These are phyloP conservation scores for Opisthograptis luteolata DNA, from an alignment of 2,888 invertebrate genomes.

Conservation along the genomic window DNA sequence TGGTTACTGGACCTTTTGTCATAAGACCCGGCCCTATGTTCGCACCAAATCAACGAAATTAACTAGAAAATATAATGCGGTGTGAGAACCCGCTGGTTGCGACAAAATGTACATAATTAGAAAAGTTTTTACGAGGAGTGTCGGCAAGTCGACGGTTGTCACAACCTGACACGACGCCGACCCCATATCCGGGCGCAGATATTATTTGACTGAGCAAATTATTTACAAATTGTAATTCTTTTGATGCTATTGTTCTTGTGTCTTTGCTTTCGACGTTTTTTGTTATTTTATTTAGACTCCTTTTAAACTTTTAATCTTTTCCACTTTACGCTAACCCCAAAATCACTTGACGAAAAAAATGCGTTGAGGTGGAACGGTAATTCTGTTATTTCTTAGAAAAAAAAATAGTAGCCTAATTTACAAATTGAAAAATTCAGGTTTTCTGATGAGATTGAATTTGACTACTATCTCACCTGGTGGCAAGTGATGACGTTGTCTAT, in stretches of 20 bases:
- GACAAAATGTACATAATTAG: constrained; percentile 82
- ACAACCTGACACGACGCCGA: constrained; percentile 61
- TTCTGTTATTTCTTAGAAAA: no score
- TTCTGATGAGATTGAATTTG: no score
- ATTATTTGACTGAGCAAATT: constrained; percentile 74
- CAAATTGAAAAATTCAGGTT: no score
- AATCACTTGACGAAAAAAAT: not conserved
- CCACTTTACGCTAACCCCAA: not conserved
- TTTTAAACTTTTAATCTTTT: constrained; percentile 6
- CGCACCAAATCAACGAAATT: constrained; percentile 71
- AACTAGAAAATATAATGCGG: constrained; percentile 77
- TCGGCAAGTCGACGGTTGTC: constrained; percentile 75
- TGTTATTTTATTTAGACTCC: constrained; percentile 7
- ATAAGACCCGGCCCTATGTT: constrained; percentile 38
- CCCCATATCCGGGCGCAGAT: constrained; percentile 72
- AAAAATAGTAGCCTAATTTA: no score
- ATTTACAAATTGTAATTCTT: constrained; percentile 71
- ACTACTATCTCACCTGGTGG: no score
- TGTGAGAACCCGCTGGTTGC: constrained; percentile 63
- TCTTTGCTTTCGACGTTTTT: constrained; percentile 10
- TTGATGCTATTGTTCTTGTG: constrained; percentile 36
- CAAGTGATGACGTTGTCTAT: no score
- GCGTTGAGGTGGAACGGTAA: no score
- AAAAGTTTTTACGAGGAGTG: constrained; percentile 81
- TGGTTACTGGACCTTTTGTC: not conserved